A percentile compares a stretch with the other conserved stretches of the same genome.
phyloP scores from a whole-genome alignment of 2,888 invertebrate species.

The Isotomurus palustris region DNA sequence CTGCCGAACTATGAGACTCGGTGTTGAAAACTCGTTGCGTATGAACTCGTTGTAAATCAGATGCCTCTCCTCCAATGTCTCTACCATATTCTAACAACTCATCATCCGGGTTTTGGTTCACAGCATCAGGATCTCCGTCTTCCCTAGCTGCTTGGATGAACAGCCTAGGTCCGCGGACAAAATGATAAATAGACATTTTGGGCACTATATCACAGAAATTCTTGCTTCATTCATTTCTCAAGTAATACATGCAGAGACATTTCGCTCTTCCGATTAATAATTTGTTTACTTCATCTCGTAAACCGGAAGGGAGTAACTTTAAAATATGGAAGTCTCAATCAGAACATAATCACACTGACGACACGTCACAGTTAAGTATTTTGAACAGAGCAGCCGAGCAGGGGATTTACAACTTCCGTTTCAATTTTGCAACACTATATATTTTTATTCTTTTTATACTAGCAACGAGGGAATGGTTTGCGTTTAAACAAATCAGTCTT shows the following conservation, averaged over 20 bases:
- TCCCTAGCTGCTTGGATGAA: slow-evolving; percentile 71
- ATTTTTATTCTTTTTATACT: too few species aligned
- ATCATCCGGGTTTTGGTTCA: slow-evolving; percentile 48
- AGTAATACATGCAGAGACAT: too few species aligned
- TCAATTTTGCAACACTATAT: too few species aligned
- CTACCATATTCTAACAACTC: slow-evolving; percentile 56
- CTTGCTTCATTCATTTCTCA: too few species aligned
- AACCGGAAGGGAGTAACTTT: not conserved
- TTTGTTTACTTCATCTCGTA: not conserved
- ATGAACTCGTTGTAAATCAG: slow-evolving; percentile 66
- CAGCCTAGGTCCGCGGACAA: slow-evolving; percentile 68
- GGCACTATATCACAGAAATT: too few species aligned
- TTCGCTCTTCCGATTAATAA: not conserved
- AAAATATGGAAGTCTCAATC: not conserved
- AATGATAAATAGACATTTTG: slow-evolving; percentile 69
- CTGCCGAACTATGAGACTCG: slow-evolving; percentile 70
- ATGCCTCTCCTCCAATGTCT: slow-evolving; percentile 52
- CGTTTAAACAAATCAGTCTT: not conserved
- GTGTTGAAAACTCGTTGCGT: slow-evolving; percentile 77
- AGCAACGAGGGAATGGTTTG: not conserved
- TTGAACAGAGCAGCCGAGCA: not conserved
- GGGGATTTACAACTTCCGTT: not conserved
- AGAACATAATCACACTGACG: not conserved
- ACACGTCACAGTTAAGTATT: not conserved
- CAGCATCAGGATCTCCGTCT: slow-evolving; percentile 58